A percentile compares a stretch with the other conserved stretches of the same genome.
These are phyloP conservation scores for Brachionus plicatilis DNA, from an alignment of 1,140 invertebrate genomes.

Conservation along the genomic window DNA sequence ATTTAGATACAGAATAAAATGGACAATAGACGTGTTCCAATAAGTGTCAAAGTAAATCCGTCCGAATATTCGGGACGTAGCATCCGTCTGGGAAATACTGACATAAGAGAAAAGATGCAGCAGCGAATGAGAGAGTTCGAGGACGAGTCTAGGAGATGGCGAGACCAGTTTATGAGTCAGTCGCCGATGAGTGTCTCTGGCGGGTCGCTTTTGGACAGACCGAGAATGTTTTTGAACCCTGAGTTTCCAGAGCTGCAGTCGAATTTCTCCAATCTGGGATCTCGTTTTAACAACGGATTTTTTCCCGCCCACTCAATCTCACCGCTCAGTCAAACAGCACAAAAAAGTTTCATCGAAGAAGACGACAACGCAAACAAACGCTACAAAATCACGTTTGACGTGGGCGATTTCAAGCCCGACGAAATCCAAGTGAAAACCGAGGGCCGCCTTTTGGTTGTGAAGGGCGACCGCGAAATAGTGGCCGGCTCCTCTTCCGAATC, in stretches of 20 bases:
- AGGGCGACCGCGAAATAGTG: slow-evolving; percentile 23
- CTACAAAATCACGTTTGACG: slow-evolving; percentile 29
- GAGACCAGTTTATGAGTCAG: neutral
- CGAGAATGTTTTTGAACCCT: slow-evolving; percentile 32
- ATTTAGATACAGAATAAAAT: neutral
- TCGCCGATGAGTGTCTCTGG: neutral
- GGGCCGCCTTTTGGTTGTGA: neutral
- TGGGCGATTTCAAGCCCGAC: slow-evolving; percentile 38
- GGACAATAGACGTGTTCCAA: slow-evolving; percentile 33
- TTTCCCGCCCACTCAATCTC: neutral
- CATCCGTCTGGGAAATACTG: neutral
- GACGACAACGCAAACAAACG: slow-evolving; percentile 39
- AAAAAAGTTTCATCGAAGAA: slow-evolving; percentile 41
- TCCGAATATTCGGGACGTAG: slow-evolving; percentile 24
- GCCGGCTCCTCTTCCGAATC: neutral
- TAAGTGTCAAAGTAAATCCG: slow-evolving; percentile 21
- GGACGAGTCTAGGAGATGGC: slow-evolving; percentile 36
- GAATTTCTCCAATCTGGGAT: neutral
- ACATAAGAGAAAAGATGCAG: slow-evolving; percentile 24
- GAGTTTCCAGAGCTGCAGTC: slow-evolving; percentile 36
- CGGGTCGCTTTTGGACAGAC: neutral
- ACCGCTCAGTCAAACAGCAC: neutral
- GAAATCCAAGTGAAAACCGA: slow-evolving; percentile 33
- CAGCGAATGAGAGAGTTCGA: slow-evolving; percentile 39
- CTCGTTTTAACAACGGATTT: slow-evolving; percentile 1